Evolutionary conservation across 2,113 vertebrate species (phyloP).

Genomic region (Gnathochromis pfefferi): DNA sequence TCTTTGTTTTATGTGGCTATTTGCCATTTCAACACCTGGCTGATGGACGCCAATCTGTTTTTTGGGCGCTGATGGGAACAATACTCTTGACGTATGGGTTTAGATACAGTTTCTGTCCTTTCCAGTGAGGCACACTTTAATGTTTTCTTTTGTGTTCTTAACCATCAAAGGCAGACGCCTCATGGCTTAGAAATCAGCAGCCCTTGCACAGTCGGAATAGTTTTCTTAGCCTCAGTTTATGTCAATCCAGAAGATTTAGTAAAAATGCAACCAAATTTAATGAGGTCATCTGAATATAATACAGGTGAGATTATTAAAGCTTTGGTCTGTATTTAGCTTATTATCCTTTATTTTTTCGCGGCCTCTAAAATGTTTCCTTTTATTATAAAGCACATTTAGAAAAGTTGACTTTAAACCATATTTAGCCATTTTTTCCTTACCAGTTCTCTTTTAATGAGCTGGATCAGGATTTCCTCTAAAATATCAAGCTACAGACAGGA

Average conservation of each 20-base stretch:
- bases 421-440: background rate
- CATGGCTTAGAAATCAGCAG: background rate
- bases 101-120: background rate
- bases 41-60: conserved; percentile 29
- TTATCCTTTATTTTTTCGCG: background rate
- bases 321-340: background rate
- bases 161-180: background rate
- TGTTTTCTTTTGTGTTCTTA: background rate
- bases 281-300: background rate
- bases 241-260: background rate
- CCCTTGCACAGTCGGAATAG: background rate
- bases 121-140: background rate
- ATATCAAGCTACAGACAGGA: background rate
- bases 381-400: background rate
- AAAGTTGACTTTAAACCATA: background rate
- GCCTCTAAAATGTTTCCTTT: background rate
- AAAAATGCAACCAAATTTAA: background rate
- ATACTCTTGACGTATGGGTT: background rate
- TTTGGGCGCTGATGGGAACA: background rate
- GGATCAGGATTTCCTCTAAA: background rate
- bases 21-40: conserved; percentile 31
- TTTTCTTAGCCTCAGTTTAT: background rate
- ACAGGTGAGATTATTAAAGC: background rate
- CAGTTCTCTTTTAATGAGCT: background rate
- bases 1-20: conserved; percentile 41